Evolutionary conservation across 2,888 invertebrate genomes (phyloP), one percentile per base, ranked within the genome.

Genomic region (Lordiphosa fenestrarum): DNA sequence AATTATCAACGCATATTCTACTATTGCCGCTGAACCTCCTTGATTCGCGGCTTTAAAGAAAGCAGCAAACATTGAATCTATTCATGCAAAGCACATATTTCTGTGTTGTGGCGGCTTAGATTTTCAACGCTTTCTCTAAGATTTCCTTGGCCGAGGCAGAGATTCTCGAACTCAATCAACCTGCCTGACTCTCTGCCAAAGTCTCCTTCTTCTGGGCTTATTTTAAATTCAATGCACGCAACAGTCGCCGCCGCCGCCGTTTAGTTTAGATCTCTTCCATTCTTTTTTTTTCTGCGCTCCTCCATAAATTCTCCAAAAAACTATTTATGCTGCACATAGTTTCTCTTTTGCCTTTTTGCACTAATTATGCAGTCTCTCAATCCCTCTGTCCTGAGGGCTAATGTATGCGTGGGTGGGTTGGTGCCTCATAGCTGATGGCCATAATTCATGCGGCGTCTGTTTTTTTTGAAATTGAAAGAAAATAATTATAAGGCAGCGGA

Each of bases 401-500:
- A 73, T 68, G 48, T 68, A 73, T 72, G 74, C 77, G 77, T 82
- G 80, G 77, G 75, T 68, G 75, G 71, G 19, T 53, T 42, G 48
- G 7, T 41, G 61, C 39, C 74, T 64, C 62, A 65, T 64, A 58
- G 63, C 74, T 59, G 66, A 44, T 47, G 67, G 82, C 71, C 61
- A 75, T 77, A 77, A 82, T 77, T 77, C 77, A 80, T 80, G 71
- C 71, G 53, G 68, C 69, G 73, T 73, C 77, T 83, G 81, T 73
- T 80, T 44, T 44, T 30, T 44, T 80, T 69, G 53, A 84, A 81
- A 81, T 81, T 81, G 84, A 81, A 81, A 81, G 84, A 81, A 81
- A 84, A 81, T 84, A 84, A 81, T 84, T 80, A 78, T 73, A 76
- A 73, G 77, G 73, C 78, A 68, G 73, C 80, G 80, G 80, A 81